Conservation (phyloP, 1,140 invertebrate genomes). For the Phenacoccus solenopsis region DNA sequence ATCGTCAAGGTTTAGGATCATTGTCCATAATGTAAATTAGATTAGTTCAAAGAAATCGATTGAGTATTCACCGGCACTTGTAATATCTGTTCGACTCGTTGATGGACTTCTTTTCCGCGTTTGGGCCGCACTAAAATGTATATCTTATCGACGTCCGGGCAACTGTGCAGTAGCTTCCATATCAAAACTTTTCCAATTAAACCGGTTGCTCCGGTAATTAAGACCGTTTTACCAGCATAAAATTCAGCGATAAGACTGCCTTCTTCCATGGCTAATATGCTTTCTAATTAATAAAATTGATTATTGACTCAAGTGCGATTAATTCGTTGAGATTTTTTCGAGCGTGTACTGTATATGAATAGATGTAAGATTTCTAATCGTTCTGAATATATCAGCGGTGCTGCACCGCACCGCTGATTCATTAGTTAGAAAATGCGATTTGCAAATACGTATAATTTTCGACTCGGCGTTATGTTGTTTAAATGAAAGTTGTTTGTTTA, state of each 20-base stretch:
- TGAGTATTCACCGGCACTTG: conserved; percentile 48
- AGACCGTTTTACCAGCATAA: conserved; percentile 42
- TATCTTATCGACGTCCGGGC: conserved; percentile 51
- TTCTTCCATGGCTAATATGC: conserved; percentile 18
- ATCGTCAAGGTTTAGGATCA: no score
- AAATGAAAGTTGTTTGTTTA: no score
- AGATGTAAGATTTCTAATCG: not conserved
- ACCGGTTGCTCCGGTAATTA: conserved; percentile 46
- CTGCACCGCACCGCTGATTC: no score
- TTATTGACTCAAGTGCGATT: not conserved
- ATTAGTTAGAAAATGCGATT: not conserved
- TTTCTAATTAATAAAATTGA: conserved; percentile 7
- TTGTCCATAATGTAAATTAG: no score
- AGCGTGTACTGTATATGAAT: no score
- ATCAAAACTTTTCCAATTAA: conserved; percentile 63
- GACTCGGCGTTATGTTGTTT: no score
- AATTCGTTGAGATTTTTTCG: not conserved
- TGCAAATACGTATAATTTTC: no score
- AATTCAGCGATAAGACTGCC: conserved; percentile 32
- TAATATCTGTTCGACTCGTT: conserved; percentile 46
- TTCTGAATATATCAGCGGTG: no score
- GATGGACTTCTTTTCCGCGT: conserved; percentile 44
- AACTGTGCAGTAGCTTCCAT: conserved; percentile 63
- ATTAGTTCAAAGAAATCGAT: no score
- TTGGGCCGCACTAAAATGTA: conserved; percentile 61